These are phyloP conservation scores for Gadopsis bispinosus DNA, from an alignment of 2,797 vertebrate species.

Conservation along the genomic window DNA sequence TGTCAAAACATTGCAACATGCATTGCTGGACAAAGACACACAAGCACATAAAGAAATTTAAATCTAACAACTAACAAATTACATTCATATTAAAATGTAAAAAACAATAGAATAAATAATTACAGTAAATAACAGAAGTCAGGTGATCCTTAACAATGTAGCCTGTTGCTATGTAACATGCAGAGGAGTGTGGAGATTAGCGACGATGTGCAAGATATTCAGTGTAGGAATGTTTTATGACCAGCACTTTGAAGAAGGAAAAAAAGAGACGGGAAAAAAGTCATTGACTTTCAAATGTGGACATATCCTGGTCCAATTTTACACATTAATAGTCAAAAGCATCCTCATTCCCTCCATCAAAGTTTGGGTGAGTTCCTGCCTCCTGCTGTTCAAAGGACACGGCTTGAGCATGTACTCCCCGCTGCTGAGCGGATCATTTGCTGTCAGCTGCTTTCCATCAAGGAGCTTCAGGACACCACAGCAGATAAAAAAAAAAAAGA, in stretches of 20 bases:
- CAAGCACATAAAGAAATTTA: not conserved
- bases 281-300: slow-evolving; percentile 36
- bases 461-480: slow-evolving; percentile 59
- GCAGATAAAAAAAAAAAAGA: slow-evolving; percentile 43
- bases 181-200: not conserved
- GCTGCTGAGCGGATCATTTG: slow-evolving; percentile 68
- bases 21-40: not conserved
- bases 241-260: not conserved
- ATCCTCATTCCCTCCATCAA: slow-evolving; percentile 34
- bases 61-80: not conserved
- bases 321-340: slow-evolving; percentile 43
- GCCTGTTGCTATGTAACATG: not conserved
- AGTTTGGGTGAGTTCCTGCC: slow-evolving; percentile 40
- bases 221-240: slow-evolving; percentile 1
- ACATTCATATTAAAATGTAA: not conserved
- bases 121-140: not conserved
- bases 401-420: slow-evolving; percentile 38
- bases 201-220: not conserved
- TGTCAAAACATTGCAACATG: not conserved
- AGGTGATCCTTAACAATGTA: too few species aligned
- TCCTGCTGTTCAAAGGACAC: slow-evolving; percentile 57
- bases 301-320: slow-evolving; percentile 33
- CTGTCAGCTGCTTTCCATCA: slow-evolving; percentile 66
- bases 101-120: not conserved
- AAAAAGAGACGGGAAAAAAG: not conserved